Evolutionary conservation across 2,888 invertebrate species (phyloP).

Genomic region (Caradrina kadenii): DNA sequence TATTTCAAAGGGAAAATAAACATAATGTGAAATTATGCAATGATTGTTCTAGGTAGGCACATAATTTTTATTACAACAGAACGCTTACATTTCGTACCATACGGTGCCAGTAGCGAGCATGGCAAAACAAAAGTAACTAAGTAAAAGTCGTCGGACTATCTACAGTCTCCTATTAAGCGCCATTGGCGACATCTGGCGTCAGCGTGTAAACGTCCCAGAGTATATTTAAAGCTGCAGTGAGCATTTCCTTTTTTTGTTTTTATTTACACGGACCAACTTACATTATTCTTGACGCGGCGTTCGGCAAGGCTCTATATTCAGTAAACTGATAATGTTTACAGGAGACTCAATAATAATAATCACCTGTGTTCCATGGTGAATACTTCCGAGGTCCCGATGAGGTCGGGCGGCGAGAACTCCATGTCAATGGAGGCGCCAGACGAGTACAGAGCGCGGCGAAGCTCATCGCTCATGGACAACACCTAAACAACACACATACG

Average conservation of each 20-base stretch:
- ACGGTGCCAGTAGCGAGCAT: constrained; percentile 37
- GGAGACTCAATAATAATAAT: constrained; percentile 8
- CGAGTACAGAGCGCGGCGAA: constrained; percentile 95
- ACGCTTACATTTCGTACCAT: constrained; percentile 25
- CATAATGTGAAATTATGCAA: constrained; percentile 12
- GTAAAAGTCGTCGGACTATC: neutral
- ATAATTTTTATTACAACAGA: constrained; percentile 19
- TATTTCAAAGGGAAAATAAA: constrained; percentile 10
- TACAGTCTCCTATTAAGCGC: neutral
- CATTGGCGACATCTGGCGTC: constrained; percentile 1
- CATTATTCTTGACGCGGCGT: neutral
- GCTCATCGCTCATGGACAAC: constrained; percentile 98
- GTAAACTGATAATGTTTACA: neutral
- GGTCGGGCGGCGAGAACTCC: constrained; percentile 97
- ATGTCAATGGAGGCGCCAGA: constrained; percentile 95
- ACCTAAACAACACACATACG: constrained; percentile 90
- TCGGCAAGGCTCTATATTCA: neutral
- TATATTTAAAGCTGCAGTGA: neutral
- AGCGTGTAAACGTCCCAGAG: neutral
- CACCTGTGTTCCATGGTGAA: constrained; percentile 96
- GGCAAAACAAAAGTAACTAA: constrained; percentile 13
- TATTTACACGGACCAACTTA: neutral
- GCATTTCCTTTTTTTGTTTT: neutral
- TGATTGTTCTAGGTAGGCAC: constrained; percentile 22
- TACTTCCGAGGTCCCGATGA: constrained; percentile 97